Evolutionary conservation across 2,113 vertebrate species (phyloP).

Genomic region (Ariopsis seemanni): DNA sequence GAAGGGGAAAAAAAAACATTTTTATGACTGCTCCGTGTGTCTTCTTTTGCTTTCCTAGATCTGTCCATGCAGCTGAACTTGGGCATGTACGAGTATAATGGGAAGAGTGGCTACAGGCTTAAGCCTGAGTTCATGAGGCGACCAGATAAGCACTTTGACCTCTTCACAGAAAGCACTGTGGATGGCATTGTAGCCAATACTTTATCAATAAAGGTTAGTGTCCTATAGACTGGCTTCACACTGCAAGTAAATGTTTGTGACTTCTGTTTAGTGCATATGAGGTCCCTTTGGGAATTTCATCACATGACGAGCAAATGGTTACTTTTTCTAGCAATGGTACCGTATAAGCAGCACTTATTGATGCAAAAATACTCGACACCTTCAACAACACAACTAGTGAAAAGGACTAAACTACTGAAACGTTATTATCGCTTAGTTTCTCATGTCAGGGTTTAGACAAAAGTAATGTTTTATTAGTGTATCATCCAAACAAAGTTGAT

Average conservation of each 20-base stretch:
- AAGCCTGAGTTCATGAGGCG: constrained; percentile 91
- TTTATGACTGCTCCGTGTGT: background rate
- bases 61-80: constrained; percentile 90
- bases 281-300: background rate
- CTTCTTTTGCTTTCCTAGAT: constrained; percentile 65
- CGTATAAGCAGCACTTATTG: background rate
- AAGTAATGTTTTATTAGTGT: background rate
- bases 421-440: background rate
- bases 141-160: constrained; percentile 88
- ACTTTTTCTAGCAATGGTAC: background rate
- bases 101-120: constrained; percentile 85
- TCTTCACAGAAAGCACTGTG: constrained; percentile 85
- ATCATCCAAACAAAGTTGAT: background rate
- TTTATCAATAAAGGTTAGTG: constrained; percentile 83
- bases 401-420: background rate
- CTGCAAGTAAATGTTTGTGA: background rate
- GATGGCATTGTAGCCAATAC: constrained; percentile 91
- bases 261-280: background rate
- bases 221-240: background rate
- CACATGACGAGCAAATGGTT: background rate
- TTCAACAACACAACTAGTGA: background rate
- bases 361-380: background rate
- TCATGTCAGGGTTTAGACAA: background rate
- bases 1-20: background rate
- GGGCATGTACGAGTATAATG: constrained; percentile 89